A percentile compares a stretch with the other conserved stretches of the same genome.
These are phyloP conservation scores for Oryzias javanicus DNA, from an alignment of 2,113 vertebrate genomes.

Conservation along the genomic window DNA sequence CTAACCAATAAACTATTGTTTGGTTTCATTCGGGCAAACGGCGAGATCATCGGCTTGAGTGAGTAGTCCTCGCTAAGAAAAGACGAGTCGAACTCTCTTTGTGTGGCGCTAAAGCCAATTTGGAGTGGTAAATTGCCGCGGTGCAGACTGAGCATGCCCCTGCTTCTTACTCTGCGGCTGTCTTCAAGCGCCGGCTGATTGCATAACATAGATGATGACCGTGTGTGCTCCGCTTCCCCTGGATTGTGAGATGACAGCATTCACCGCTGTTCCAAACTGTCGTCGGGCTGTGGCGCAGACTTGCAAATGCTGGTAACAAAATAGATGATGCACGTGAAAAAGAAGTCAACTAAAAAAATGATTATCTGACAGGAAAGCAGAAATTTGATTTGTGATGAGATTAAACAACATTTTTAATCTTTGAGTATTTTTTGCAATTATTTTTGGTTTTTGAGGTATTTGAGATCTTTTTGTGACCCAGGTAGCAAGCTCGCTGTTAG, in stretches of 20 bases:
- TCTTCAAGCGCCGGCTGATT: conserved; percentile 72
- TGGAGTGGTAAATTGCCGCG: conserved; percentile 63
- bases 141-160: conserved; percentile 70
- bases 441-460: conserved; percentile 46
- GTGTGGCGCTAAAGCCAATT: conserved; percentile 73
- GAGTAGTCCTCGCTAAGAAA: conserved; percentile 57
- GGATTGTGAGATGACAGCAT: conserved; percentile 57
- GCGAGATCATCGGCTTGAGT: conserved; percentile 51
- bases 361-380: neutral
- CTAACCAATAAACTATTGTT: conserved; percentile 30
- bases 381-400: conserved; percentile 1
- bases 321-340: conserved; percentile 13
- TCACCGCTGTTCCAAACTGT: conserved; percentile 48
- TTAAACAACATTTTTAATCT: conserved; percentile 10
- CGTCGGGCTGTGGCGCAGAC: no score
- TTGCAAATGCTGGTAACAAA: conserved; percentile 12
- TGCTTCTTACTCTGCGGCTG: conserved; percentile 57
- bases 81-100: conserved; percentile 63
- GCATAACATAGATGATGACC: conserved; percentile 68
- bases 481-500: conserved; percentile 56
- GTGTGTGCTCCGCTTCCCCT: conserved; percentile 65
- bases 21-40: conserved; percentile 58
- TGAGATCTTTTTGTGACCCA: conserved; percentile 56
- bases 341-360: conserved; percentile 5
- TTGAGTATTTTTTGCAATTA: conserved; percentile 24